Conservation (phyloP, 1,140 invertebrate genomes). For the Diploscapter pachys region DNA sequence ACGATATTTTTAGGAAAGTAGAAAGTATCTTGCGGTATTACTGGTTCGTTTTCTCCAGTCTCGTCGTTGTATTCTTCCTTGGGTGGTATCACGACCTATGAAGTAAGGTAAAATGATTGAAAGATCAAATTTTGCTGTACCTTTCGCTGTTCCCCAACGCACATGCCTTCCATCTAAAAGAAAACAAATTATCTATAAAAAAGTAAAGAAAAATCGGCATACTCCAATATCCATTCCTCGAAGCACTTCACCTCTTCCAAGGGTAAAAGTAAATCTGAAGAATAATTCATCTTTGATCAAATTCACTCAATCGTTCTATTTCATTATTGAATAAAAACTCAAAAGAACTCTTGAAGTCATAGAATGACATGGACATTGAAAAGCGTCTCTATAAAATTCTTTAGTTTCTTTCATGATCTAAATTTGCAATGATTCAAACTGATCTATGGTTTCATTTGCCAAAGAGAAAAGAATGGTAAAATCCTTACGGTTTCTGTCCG, state of each 20-base stretch:
- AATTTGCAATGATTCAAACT: not conserved
- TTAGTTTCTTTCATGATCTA: not conserved
- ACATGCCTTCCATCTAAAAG: conserved; percentile 40
- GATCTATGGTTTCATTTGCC: not conserved
- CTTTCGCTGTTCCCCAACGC: conserved; percentile 52
- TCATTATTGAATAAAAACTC: not conserved
- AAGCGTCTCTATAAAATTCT: not conserved
- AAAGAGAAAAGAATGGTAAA: not conserved
- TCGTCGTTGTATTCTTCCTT: conserved; percentile 33
- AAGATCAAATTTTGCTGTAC: conserved; percentile 18
- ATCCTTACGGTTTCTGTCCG: conserved; percentile 38
- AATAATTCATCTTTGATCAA: not conserved
- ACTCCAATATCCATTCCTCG: conserved; percentile 51
- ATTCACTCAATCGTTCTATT: too few species aligned
- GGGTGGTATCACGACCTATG: conserved; percentile 25
- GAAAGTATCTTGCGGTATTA: not conserved
- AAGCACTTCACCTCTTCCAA: conserved; percentile 52
- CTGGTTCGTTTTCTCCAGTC: conserved; percentile 6
- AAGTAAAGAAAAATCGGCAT: too few species aligned
- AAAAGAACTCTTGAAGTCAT: not conserved
- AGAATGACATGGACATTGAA: not conserved
- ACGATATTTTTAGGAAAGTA: not conserved
- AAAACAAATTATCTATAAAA: too few species aligned
- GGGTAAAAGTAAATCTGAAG: conserved; percentile 48
- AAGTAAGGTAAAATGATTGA: not conserved